Evolutionary conservation across 2,113 vertebrate genomes (phyloP).

Genomic region (Osmerus eperlanus): DNA sequence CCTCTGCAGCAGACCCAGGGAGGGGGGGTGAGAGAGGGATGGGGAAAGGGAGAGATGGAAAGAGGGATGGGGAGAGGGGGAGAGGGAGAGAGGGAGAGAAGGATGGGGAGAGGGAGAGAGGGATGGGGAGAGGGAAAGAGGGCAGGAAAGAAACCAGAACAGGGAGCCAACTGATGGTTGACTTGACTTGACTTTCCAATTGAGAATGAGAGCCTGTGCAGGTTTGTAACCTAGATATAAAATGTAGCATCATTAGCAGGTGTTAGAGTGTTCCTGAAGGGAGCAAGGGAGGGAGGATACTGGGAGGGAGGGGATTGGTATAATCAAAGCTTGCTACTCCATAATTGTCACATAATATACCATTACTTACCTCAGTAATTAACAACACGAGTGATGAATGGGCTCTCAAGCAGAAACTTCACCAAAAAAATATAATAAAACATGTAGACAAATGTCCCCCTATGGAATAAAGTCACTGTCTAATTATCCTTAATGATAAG

Average conservation of each 20-base stretch:
- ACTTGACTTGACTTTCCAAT: constrained; percentile 45
- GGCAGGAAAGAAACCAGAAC: constrained; percentile 28
- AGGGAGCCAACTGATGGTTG: constrained; percentile 29
- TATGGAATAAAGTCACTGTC: constrained; percentile 30
- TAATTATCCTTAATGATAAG: constrained; percentile 61
- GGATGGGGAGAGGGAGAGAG: neutral
- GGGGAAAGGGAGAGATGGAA: neutral
- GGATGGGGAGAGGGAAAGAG: neutral
- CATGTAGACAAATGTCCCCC: constrained; percentile 33
- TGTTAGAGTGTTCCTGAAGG: neutral
- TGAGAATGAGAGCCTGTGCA: neutral
- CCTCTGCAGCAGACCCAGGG: neutral
- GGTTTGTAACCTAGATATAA: neutral
- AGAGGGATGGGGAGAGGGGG: neutral
- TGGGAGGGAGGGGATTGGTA: neutral
- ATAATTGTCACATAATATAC: constrained; percentile 19
- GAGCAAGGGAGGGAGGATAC: neutral
- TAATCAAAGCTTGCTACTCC: neutral
- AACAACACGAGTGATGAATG: constrained; percentile 37
- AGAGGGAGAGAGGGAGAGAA: neutral
- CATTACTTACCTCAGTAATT: constrained; percentile 27
- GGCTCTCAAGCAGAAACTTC: constrained; percentile 30
- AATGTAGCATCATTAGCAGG: too few relatives aligned
- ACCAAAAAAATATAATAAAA: constrained; percentile 45
- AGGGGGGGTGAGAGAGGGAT: neutral